Evolutionary conservation across 92 coral and sea anemone species (phyloP), one percentile per base, ranked within the genome.

Genomic region (Porites rus): DNA sequence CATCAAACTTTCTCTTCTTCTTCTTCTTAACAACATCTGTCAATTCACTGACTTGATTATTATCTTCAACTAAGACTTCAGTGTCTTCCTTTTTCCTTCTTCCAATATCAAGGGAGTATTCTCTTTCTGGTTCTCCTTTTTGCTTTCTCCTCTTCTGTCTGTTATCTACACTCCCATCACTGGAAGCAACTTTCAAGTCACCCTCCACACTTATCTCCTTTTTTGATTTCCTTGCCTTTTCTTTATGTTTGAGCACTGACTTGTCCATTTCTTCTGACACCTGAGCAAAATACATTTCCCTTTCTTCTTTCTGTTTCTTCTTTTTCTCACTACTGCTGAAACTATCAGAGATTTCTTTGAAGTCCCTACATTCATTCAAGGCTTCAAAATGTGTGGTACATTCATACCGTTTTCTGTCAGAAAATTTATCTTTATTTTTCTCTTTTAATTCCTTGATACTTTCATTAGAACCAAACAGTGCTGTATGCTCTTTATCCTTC

Each of bases 161-260:
- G 54, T 12, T 1, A 54, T 74, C 75, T 68, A 13, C 65, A 51
- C 9, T 67, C 20, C 53, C 19, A 38, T 21, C 16, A 80, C 24
- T 74, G 52, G n/a, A 28, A 66, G 10, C 73, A 18, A 21, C 54
- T 68, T 80, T 65, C 13, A 7, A 38, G 51, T 58, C 65, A 24
- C 67, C 65, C 25, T 6, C 38, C 19, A 25, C 1, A 18, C 10
- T 72, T 6, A 46, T 72, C 22, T 18, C 46, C 22, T 1, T 69
- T 80, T 68, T 24, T 16, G 53, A 22, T 56, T 68, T 53, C 61
- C 68, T 80, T 8, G 8, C 2, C 17, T 80, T 51, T 80, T 80
- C 31, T 24, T 25, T n/a, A 56, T 67, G 25, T 51, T 51, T 69
- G 17, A 17, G 31, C n/a, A 18, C n/a, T n/a, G 68, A 77, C 19